These are phyloP conservation scores for Sebastes trivittatus DNA, from an alignment of 2,797 vertebrate species.

Conservation along the genomic window DNA sequence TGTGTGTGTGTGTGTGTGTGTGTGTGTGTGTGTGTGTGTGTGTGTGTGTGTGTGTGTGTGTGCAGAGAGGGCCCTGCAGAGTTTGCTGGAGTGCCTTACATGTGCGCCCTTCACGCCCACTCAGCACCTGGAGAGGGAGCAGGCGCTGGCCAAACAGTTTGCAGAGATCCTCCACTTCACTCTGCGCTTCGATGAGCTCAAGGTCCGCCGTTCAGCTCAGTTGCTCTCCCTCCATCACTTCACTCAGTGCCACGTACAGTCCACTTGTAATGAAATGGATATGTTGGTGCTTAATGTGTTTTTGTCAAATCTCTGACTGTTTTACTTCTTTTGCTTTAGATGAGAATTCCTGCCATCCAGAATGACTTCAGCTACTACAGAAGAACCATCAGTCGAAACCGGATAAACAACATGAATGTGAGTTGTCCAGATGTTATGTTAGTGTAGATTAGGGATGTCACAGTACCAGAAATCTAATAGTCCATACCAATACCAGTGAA, in stretches of 20 bases:
- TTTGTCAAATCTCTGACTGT: background rate
- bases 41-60: background rate
- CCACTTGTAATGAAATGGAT: background rate
- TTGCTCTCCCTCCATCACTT: background rate
- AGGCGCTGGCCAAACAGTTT: conserved; percentile 97
- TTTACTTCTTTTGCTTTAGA: conserved; percentile 77
- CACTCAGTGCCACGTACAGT: background rate
- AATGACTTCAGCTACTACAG: conserved; percentile 99
- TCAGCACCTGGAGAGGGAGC: conserved; percentile 96
- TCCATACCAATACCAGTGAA: too few species aligned
- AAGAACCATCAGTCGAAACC: conserved; percentile 94
- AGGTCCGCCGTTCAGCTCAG: conserved; percentile 79
- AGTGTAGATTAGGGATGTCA: too few species aligned
- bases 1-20: too few species aligned
- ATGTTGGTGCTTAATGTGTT: background rate
- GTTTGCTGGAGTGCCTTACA: conserved; percentile 92
- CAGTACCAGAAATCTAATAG: too few species aligned
- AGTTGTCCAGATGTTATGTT: conserved; percentile 60
- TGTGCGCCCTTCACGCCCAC: conserved; percentile 94
- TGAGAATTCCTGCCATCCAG: conserved; percentile 98
- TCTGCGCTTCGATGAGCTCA: conserved; percentile 97
- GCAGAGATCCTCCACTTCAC: conserved; percentile 99
- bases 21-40: background rate
- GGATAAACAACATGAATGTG: conserved; percentile 98
- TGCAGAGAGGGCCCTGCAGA: conserved; percentile 91